phyloP scores from a whole-genome alignment of 2,888 invertebrate genomes.

The Idaea aversata region DNA sequence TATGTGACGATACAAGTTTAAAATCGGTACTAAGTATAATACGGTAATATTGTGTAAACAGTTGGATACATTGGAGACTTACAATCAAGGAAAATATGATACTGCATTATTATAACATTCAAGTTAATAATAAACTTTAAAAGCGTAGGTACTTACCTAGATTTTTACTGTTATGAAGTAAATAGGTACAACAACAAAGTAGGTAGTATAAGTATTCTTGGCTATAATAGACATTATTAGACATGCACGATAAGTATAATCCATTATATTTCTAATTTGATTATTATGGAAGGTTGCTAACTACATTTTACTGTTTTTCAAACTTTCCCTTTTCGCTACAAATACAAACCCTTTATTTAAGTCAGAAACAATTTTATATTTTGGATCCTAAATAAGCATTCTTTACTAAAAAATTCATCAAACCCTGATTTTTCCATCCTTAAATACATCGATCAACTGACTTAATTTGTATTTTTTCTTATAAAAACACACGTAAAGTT shows the following conservation, averaged over 20 bases:
- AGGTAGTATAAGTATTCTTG: too few species aligned
- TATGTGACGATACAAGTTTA: neutral
- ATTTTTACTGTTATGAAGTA: neutral
- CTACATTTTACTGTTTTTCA: too few species aligned
- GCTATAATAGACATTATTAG: neutral
- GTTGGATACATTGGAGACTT: neutral
- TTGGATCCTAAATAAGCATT: neutral
- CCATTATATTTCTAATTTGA: neutral
- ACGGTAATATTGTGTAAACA: neutral
- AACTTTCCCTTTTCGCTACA: too few species aligned
- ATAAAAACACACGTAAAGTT: neutral
- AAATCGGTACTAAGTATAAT: neutral
- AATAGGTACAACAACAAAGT: too few species aligned
- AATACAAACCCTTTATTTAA: too few species aligned
- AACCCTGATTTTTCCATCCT: conserved; percentile 1
- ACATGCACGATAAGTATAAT: neutral
- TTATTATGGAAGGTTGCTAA: too few species aligned
- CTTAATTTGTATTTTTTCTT: neutral
- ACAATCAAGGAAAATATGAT: neutral
- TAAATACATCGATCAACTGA: neutral
- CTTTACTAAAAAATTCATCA: neutral
- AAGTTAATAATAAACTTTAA: neutral
- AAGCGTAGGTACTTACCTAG: neutral
- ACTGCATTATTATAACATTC: neutral
- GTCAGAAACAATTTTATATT: neutral